Evolutionary conservation across 2,797 vertebrate species (phyloP).

Genomic region (Amniataba percoides): DNA sequence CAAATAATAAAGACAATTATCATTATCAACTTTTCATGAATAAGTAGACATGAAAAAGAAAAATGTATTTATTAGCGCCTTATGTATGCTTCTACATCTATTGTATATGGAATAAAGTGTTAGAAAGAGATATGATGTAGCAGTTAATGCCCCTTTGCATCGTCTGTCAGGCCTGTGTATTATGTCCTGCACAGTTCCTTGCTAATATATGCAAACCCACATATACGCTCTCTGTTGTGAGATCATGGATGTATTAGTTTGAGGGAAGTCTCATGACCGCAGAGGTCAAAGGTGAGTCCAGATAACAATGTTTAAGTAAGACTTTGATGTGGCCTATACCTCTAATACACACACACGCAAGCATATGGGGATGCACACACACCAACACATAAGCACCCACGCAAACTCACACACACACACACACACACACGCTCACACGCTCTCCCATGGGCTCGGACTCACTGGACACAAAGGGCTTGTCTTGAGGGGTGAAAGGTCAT

Average conservation of each 20-base stretch:
- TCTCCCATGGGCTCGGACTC: conserved; percentile 67
- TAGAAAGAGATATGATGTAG: neutral
- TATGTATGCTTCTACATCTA: neutral
- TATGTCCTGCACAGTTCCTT: neutral
- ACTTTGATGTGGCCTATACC: conserved; percentile 90
- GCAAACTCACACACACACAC: conserved; percentile 42
- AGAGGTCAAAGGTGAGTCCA: conserved; percentile 86
- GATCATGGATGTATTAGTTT: conserved; percentile 57
- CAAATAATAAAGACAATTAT: neutral
- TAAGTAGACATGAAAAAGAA: neutral
- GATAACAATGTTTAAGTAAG: conserved; percentile 89
- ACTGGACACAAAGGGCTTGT: conserved; percentile 78
- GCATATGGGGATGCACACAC: conserved; percentile 26
- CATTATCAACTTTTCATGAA: neutral
- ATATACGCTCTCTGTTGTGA: conserved; percentile 59
- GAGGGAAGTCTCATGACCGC: conserved; percentile 81
- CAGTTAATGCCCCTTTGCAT: neutral
- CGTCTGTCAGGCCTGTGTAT: neutral
- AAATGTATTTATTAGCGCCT: neutral
- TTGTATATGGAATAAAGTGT: neutral
- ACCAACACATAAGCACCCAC: conserved; percentile 22
- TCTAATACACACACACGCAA: conserved; percentile 41
- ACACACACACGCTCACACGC: conserved; percentile 46
- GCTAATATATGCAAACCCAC: conserved; percentile 64
- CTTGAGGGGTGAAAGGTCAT: conserved; percentile 80